Conservation (phyloP, 2,113 vertebrate genomes). For the Oenanthe oenanthe region DNA sequence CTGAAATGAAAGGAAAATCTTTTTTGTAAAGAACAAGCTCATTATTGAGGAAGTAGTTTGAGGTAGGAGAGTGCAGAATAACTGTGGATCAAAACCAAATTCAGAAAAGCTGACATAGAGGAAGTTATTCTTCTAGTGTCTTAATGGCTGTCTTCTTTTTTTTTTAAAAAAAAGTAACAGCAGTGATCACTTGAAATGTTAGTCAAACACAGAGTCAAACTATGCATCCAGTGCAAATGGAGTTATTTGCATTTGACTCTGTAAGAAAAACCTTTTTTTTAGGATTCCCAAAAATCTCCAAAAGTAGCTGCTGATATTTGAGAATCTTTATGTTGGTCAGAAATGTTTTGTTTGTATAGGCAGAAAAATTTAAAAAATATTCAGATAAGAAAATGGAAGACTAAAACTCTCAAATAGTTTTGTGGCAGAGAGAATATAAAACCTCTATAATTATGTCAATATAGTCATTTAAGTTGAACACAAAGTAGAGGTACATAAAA, state of each 20-base stretch:
- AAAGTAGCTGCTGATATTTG: not conserved
- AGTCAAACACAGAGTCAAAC: not conserved
- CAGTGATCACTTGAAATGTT: not conserved
- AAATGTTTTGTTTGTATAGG: not conserved
- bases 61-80: not conserved
- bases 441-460: conserved; percentile 25
- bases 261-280: not conserved
- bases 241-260: not conserved
- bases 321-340: not conserved
- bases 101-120: not conserved
- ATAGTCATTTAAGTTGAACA: conserved; percentile 42
- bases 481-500: conserved; percentile 59
- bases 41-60: not conserved
- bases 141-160: not conserved
- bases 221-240: not conserved
- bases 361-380: not conserved
- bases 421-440: conserved; percentile 36
- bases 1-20: not conserved
- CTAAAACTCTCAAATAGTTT: conserved; percentile 49
- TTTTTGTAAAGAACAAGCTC: not conserved
- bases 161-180: not conserved
- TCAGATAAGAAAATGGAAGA: not conserved
- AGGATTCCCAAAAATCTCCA: not conserved
- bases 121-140: not conserved
- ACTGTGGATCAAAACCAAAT: not conserved